These are phyloP conservation scores for Vulpes ferrilata DNA, from an alignment of 2,113 vertebrate species.

Conservation along the genomic window DNA sequence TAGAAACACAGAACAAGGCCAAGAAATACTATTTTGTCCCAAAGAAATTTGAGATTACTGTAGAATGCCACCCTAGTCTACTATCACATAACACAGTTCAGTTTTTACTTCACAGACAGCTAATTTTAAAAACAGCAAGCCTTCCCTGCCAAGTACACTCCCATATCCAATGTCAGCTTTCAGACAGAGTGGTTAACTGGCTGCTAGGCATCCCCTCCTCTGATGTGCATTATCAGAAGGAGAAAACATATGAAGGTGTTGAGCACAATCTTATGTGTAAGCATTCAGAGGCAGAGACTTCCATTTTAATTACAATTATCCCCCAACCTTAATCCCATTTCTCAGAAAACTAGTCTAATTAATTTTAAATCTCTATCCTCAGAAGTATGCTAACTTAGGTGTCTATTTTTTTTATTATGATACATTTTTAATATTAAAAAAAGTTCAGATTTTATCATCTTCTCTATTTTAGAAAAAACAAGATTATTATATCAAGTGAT, in stretches of 20 bases:
- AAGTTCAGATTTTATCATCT: neutral
- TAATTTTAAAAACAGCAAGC: neutral
- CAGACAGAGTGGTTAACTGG: neutral
- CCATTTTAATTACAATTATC: conserved; percentile 18
- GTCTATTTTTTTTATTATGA: neutral
- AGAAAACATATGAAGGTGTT: neutral
- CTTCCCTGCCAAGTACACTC: neutral
- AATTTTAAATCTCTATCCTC: neutral
- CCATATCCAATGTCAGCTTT: neutral
- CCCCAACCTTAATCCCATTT: neutral
- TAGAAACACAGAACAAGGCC: neutral
- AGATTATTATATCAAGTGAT: conserved; percentile 27
- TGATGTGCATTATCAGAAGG: neutral
- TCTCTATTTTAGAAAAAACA: neutral
- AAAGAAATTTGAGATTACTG: neutral
- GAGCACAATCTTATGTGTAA: neutral
- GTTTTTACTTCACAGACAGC: neutral
- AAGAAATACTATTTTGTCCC: neutral
- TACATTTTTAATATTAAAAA: conserved; percentile 13
- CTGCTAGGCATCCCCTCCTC: neutral
- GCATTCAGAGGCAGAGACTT: neutral
- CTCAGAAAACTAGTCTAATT: conserved; percentile 34
- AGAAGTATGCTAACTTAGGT: neutral
- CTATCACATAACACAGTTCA: neutral
- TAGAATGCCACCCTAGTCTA: neutral